Conservation (phyloP, 1,140 invertebrate species). For the Drosophila watanabei region DNA sequence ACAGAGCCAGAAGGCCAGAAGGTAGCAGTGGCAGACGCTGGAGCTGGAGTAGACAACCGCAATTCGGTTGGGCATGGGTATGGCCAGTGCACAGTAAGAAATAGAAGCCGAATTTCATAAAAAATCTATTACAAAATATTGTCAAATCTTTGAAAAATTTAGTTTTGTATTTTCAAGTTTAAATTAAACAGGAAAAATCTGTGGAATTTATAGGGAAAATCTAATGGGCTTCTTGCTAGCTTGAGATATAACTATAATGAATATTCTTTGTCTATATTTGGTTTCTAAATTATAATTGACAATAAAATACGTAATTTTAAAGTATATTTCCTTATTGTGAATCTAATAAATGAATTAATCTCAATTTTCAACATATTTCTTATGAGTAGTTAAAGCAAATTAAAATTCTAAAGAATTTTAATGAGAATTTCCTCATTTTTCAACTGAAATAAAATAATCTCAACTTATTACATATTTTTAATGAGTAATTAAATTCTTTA, state of each 20-base stretch:
- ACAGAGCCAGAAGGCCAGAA: constrained; percentile 19
- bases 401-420: not conserved
- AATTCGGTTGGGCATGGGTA: constrained; percentile 61
- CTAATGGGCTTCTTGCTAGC: not conserved
- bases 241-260: not conserved
- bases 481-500: not conserved
- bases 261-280: no score
- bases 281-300: not conserved
- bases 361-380: not conserved
- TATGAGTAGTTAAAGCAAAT: not conserved
- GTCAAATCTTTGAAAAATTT: not conserved
- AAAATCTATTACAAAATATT: not conserved
- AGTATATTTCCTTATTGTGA: not conserved
- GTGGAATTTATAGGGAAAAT: not conserved
- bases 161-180: not conserved
- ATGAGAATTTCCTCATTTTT: not conserved
- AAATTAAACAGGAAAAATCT: not conserved
- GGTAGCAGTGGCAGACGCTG: constrained; percentile 14
- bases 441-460: not conserved
- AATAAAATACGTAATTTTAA: not conserved
- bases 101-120: accelerated
- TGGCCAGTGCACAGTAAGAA: constrained; percentile 16
- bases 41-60: constrained; percentile 59
- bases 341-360: not conserved
- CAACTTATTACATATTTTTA: not conserved